Conservation (phyloP, 2,888 invertebrate genomes). For the Leptodirus hochenwartii region DNA sequence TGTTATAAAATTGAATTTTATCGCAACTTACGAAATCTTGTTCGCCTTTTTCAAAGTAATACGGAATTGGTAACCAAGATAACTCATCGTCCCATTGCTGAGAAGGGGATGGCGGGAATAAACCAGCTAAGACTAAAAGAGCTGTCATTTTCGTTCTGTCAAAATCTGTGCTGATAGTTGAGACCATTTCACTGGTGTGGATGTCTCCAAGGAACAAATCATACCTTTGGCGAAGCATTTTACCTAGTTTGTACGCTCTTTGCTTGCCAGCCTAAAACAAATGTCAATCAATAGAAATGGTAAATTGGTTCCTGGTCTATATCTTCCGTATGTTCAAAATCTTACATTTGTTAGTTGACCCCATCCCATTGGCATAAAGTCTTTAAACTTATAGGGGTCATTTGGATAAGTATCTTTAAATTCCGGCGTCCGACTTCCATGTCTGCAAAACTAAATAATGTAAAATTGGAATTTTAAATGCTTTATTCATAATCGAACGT, state of each 20-base stretch:
- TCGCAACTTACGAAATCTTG: slow-evolving; percentile 19
- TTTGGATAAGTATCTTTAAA: slow-evolving; percentile 42
- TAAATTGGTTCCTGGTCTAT: background rate
- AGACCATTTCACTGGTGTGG: slow-evolving; percentile 27
- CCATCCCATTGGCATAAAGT: slow-evolving; percentile 54
- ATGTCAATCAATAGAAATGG: slow-evolving; percentile 1
- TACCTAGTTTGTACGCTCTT: slow-evolving; percentile 26
- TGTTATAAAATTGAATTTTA: slow-evolving; percentile 2
- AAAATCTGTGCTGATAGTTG: slow-evolving; percentile 43
- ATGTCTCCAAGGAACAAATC: slow-evolving; percentile 24
- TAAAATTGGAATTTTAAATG: too few relatives aligned
- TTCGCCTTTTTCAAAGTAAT: slow-evolving; percentile 17
- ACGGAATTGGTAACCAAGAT: slow-evolving; percentile 43
- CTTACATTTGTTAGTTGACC: slow-evolving; percentile 62
- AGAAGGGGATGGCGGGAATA: slow-evolving; percentile 38
- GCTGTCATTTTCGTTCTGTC: slow-evolving; percentile 61
- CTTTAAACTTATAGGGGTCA: slow-evolving; percentile 45
- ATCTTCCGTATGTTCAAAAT: slow-evolving; percentile 4
- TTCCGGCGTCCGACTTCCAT: slow-evolving; percentile 64
- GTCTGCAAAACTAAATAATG: slow-evolving; percentile 60
- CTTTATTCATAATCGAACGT: too few relatives aligned
- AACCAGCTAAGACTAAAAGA: slow-evolving; percentile 43
- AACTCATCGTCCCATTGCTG: slow-evolving; percentile 31
- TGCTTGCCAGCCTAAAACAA: slow-evolving; percentile 25
- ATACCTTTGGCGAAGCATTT: slow-evolving; percentile 24